Evolutionary conservation across 2,888 invertebrate genomes (phyloP).

Genomic region (Ganaspis brasiliensis): DNA sequence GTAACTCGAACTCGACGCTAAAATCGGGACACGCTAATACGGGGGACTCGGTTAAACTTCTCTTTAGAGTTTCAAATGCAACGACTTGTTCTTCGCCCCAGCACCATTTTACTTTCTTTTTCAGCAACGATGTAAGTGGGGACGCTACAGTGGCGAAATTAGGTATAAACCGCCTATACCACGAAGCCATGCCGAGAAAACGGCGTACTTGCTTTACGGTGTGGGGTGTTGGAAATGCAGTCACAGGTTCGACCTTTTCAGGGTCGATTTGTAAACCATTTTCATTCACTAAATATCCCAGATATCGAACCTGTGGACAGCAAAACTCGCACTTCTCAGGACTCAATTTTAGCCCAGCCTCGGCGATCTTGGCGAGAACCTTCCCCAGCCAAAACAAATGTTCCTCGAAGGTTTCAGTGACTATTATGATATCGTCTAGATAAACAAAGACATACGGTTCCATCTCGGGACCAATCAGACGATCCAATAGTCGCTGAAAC

Average conservation of each 20-base stretch:
- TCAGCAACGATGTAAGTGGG: no score
- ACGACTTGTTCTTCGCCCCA: not conserved
- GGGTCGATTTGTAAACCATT: slow-evolving; percentile 13
- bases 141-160: no score
- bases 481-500: not conserved
- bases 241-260: not conserved
- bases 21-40: slow-evolving; percentile 61
- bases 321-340: not conserved
- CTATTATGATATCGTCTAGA: not conserved
- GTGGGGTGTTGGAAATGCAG: not conserved
- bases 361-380: not conserved
- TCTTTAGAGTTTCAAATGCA: slow-evolving; percentile 54
- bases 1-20: not conserved
- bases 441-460: not conserved
- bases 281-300: slow-evolving; percentile 12
- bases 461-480: not conserved
- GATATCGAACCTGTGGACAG: not conserved
- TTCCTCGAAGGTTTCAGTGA: not conserved
- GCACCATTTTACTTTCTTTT: no score
- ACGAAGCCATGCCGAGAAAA: slow-evolving; percentile 3
- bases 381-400: not conserved
- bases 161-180: not conserved
- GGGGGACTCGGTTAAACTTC: slow-evolving; percentile 50
- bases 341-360: not conserved
- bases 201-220: not conserved